A percentile compares a stretch with the other conserved stretches of the same genome.
Evolutionary conservation across 2,113 vertebrate genomes (phyloP).

Genomic region (Turnix velox): DNA sequence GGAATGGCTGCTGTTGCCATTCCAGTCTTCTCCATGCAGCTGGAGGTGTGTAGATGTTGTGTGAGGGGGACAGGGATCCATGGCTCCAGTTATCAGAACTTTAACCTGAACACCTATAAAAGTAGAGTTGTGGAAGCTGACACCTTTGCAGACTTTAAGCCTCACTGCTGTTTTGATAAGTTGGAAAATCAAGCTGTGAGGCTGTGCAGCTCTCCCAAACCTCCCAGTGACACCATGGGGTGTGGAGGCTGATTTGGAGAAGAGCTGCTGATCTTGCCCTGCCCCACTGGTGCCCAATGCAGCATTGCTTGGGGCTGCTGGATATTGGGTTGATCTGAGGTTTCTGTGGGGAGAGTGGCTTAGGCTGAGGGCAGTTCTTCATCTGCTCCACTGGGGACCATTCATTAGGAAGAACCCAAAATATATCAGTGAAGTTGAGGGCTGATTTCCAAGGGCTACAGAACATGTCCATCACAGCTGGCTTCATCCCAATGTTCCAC

Average conservation of each 20-base stretch:
- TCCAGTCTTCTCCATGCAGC: not conserved
- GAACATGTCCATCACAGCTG: accelerated
- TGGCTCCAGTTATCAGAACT: not conserved
- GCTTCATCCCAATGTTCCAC: not conserved
- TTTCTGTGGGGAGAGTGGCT: not conserved
- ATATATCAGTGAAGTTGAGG: not conserved
- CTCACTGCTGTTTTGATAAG: not conserved
- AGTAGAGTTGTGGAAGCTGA: not conserved
- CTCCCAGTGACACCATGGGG: accelerated
- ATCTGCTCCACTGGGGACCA: not conserved
- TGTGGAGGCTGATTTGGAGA: not conserved
- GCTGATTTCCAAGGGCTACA: not conserved
- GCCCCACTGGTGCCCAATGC: accelerated
- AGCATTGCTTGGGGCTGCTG: not conserved
- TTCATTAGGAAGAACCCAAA: not conserved
- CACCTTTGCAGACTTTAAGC: not conserved
- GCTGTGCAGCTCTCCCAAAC: not conserved
- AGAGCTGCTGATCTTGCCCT: not conserved
- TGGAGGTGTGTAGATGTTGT: not conserved
- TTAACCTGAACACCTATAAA: not conserved
- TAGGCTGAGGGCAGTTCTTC: not conserved
- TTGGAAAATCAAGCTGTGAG: accelerated
- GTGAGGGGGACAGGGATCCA: not conserved
- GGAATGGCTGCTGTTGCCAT: not conserved
- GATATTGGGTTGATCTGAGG: not conserved